phyloP scores from a whole-genome alignment of 2,113 vertebrate genomes.

The Ceyx cyanopectus region DNA sequence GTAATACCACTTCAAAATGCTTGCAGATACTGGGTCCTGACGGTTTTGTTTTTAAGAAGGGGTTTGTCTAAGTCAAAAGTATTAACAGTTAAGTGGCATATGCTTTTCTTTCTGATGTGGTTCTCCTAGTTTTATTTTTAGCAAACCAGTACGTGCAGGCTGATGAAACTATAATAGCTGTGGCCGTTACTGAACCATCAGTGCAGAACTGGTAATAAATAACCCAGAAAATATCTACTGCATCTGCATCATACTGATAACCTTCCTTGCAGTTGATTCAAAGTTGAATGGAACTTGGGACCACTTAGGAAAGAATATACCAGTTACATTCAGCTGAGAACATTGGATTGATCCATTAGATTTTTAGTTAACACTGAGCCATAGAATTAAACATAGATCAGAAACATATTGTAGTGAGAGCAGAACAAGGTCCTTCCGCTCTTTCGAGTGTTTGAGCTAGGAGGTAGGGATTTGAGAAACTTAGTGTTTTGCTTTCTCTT shows the following conservation, averaged over 20 bases:
- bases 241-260: neutral
- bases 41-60: neutral
- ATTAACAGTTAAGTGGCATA: conserved; percentile 13
- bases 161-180: conserved; percentile 27
- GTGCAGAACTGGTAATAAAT: conserved; percentile 18
- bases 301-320: neutral
- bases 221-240: neutral
- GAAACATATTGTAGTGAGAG: neutral
- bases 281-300: neutral
- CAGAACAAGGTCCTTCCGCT: neutral
- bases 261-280: neutral
- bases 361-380: neutral
- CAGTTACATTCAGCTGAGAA: neutral
- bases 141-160: conserved; percentile 12
- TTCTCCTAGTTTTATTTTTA: conserved; percentile 43
- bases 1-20: neutral
- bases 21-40: neutral
- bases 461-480: neutral
- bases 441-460: neutral
- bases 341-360: neutral
- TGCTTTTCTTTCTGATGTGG: conserved; percentile 6
- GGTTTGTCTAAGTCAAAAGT: neutral
- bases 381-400: neutral
- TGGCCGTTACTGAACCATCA: conserved; percentile 17
- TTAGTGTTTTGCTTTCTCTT: neutral